phyloP scores from a whole-genome alignment of 2,888 invertebrate genomes.

The Acanthosepion pharaonis region DNA sequence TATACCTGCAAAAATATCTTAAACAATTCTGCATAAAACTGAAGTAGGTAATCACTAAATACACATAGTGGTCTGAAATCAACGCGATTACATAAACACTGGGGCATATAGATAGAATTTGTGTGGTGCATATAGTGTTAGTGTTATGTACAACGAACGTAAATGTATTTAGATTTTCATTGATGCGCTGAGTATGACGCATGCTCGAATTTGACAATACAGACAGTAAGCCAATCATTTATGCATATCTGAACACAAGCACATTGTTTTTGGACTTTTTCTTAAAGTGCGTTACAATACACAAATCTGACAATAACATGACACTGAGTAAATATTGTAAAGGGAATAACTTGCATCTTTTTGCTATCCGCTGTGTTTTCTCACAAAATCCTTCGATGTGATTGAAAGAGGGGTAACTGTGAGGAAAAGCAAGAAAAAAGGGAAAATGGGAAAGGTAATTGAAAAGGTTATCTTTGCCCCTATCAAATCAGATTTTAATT shows the following conservation, averaged over 20 bases:
- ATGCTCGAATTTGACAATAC: background rate
- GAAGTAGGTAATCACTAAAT: background rate
- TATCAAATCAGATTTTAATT: conserved; percentile 46
- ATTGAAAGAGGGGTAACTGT: background rate
- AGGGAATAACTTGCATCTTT: background rate
- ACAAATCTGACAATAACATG: background rate
- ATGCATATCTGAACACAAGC: background rate
- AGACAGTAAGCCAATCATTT: background rate
- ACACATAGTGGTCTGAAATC: background rate
- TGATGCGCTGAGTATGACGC: background rate
- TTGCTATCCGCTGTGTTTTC: background rate
- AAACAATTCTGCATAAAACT: background rate
- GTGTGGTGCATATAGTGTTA: background rate
- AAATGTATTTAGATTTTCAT: background rate
- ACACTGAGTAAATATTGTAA: background rate
- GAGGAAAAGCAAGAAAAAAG: background rate
- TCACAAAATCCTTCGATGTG: conserved; percentile 25
- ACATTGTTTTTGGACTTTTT: background rate
- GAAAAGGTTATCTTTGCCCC: conserved; percentile 47
- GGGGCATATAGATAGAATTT: background rate
- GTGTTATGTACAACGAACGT: background rate
- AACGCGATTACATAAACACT: background rate
- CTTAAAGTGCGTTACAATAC: background rate
- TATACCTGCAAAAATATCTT: background rate
- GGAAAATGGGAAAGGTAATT: conserved; percentile 39